These are phyloP conservation scores for Temnopleurus reevesii DNA, from an alignment of 53 echinoderm and acorn worm genomes.

Conservation along the genomic window DNA sequence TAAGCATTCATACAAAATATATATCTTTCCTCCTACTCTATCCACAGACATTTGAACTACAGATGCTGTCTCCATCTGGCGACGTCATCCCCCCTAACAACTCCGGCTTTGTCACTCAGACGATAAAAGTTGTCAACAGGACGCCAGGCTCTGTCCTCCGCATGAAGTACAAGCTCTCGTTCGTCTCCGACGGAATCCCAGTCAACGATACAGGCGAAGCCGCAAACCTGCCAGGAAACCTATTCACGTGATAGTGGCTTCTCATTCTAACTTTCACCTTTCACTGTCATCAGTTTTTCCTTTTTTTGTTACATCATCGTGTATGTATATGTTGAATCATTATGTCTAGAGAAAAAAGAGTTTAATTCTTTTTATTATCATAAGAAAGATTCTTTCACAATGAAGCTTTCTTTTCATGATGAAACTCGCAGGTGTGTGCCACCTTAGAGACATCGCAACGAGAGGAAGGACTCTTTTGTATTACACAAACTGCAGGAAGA, in stretches of 20 bases:
- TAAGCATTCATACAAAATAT: background rate
- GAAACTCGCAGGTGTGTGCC: background rate
- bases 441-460: background rate
- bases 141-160: conserved; percentile 71
- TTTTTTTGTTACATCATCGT: conserved; percentile 6
- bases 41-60: conserved; percentile 91
- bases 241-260: conserved; percentile 78
- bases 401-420: conserved; percentile 9
- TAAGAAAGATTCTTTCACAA: conserved; percentile 16
- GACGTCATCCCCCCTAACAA: conserved; percentile 91
- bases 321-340: conserved; percentile 46
- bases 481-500: background rate
- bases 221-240: conserved; percentile 75
- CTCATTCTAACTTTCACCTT: background rate
- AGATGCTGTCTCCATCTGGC: conserved; percentile 92
- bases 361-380: conserved; percentile 12
- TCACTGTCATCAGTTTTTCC: background rate
- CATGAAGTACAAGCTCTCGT: conserved; percentile 93
- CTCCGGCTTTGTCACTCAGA: conserved; percentile 88
- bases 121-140: conserved; percentile 90
- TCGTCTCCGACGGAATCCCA: conserved; percentile 63
- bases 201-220: conserved; percentile 83
- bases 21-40: background rate
- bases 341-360: background rate
- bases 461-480: background rate